Evolutionary conservation across 2,797 vertebrate genomes (phyloP).

Genomic region (Coranthus polyacanthus): DNA sequence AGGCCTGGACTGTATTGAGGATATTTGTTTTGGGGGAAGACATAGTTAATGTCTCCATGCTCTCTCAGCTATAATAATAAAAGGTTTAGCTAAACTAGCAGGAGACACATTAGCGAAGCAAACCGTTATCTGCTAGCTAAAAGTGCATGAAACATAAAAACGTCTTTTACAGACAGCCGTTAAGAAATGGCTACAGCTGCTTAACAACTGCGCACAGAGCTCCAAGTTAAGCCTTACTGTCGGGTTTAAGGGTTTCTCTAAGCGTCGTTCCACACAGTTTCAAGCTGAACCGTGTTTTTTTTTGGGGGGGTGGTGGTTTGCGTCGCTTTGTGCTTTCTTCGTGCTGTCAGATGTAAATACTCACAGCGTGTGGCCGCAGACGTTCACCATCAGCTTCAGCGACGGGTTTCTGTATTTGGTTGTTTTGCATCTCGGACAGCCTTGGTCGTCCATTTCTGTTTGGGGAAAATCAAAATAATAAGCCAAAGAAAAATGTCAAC

Average conservation of each 20-base stretch:
- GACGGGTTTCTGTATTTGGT: slow-evolving; percentile 98
- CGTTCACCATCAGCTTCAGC: slow-evolving; percentile 97
- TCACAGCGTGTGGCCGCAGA: slow-evolving; percentile 98
- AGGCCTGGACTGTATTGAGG: too few relatives aligned
- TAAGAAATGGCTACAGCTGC: neutral
- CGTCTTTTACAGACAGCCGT: accelerated
- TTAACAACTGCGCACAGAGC: accelerated
- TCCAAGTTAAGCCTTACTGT: neutral
- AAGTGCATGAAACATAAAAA: neutral
- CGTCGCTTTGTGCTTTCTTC: neutral
- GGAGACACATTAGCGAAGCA: neutral
- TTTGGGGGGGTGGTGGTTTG: neutral
- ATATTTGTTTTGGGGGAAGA: too few relatives aligned
- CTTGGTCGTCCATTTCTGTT: slow-evolving; percentile 92
- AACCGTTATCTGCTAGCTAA: slow-evolving; percentile 10
- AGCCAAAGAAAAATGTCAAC: slow-evolving; percentile 29
- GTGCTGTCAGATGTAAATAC: slow-evolving; percentile 70
- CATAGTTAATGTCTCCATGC: too few relatives aligned
- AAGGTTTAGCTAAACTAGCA: accelerated
- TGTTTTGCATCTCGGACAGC: slow-evolving; percentile 96
- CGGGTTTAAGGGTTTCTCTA: neutral
- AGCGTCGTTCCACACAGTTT: neutral
- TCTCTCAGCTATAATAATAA: accelerated
- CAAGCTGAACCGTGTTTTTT: neutral
- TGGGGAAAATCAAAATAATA: slow-evolving; percentile 5